phyloP scores from a whole-genome alignment of 2,797 vertebrate genomes.

The Artibeus lituratus region DNA sequence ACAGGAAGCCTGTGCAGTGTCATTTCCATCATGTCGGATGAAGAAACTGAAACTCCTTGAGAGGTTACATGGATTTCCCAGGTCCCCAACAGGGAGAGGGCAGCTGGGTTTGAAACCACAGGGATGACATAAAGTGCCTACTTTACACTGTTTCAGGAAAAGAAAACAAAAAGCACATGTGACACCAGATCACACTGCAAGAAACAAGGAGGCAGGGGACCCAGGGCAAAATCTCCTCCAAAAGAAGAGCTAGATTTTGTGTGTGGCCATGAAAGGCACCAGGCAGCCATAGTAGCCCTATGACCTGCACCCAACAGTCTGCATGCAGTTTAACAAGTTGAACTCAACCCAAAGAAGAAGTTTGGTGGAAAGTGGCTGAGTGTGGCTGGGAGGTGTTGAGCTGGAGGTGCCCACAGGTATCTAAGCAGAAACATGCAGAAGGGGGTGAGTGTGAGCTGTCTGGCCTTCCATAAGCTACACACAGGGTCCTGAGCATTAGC shows the following conservation, averaged over 20 bases:
- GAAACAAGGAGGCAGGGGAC: background rate
- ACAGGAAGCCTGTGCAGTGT: background rate
- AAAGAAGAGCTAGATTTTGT: background rate
- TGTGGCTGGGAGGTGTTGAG: accelerated
- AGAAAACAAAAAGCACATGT: background rate
- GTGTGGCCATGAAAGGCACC: accelerated
- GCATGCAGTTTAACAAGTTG: accelerated
- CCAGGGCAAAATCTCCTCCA: accelerated
- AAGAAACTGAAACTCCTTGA: background rate
- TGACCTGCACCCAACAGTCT: accelerated
- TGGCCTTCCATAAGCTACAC: background rate
- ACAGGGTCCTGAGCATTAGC: background rate
- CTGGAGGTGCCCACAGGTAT: accelerated
- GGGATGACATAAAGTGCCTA: accelerated
- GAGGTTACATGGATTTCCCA: no score
- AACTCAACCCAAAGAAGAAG: background rate
- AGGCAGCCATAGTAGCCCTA: accelerated
- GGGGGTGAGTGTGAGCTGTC: no score
- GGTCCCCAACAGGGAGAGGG: background rate
- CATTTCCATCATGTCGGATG: no score
- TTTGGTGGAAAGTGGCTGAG: accelerated
- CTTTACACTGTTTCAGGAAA: no score
- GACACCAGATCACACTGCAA: accelerated
- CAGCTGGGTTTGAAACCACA: background rate
- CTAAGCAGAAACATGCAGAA: accelerated